Base-by-base conservation (phyloP, 2,888 invertebrate species). In the Caenorhabditis sp. region DNA sequence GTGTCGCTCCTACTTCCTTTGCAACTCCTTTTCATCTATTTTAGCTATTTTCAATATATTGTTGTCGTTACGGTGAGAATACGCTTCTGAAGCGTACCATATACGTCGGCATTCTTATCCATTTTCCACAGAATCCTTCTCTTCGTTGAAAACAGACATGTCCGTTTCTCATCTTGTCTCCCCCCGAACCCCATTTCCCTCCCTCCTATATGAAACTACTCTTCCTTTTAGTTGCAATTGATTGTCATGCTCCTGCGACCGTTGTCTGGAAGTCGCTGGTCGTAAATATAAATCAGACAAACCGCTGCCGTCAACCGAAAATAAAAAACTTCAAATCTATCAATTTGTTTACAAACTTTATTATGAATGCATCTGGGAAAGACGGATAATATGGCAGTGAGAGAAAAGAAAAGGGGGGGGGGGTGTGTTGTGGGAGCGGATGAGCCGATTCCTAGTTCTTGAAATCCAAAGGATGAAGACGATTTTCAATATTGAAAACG, bases 401-500 rank as follows among this genome's bases (percentile, higher is more conserved):
- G 44, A 41, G 47, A 41, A 31, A n/a, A 12, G 49, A 35, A 16
- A 22, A n/a, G 56, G 24, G n/a, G n/a, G n/a, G n/a, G n/a, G n/a
- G n/a, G n/a, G 8, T 10, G n/a, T n/a, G 24, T 38, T 38, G 38
- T 38, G n/a, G 51, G 22, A 24, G 26, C 14, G 28, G 24, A n/a
- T 19, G 38, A 41, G 26, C 44, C 16, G 26, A 26, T 7, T 59
- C 38, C 85, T 63, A 89, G 64, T 89, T 89, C 56, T 89, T 89
- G 79, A 88, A 88, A 80, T 89, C 88, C 79, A 82, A 83, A 47
- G 86, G 86, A 80, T 85, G 83, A 35, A 88, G 75, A 12, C 86
- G 83, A 81, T 86, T 82, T 58, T 89, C 87, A 63, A 87, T 85
- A 49, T 84, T 86, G 80, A 85, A 87, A 72, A 89, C 87, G 24